Evolutionary conservation across 2,797 vertebrate species (phyloP).

Genomic region (Thalassophryne amazonica): DNA sequence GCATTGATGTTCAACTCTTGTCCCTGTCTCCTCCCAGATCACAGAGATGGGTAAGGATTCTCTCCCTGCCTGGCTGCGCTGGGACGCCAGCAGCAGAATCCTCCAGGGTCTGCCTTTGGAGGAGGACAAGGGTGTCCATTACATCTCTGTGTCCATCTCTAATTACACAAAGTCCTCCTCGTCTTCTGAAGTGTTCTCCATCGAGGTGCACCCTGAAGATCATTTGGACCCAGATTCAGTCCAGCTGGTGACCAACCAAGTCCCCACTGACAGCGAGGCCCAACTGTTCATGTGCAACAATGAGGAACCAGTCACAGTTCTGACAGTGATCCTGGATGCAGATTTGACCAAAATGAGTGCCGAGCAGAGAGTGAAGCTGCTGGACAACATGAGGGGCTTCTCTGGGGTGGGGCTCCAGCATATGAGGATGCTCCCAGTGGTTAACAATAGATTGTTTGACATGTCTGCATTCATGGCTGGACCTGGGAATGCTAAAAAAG

Average conservation of each 20-base stretch:
- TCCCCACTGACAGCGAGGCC: conserved; percentile 31
- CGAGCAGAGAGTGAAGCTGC: conserved; percentile 85
- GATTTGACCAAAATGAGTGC: conserved; percentile 97
- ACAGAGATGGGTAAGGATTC: conserved; percentile 86
- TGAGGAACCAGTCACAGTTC: conserved; percentile 89
- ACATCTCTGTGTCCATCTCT: conserved; percentile 84
- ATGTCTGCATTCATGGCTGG: conserved; percentile 99
- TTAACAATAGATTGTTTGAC: conserved; percentile 97
- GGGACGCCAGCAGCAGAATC: conserved; percentile 78
- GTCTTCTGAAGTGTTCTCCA: conserved; percentile 85
- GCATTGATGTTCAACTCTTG: too few relatives aligned
- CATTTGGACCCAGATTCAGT: conserved; percentile 81
- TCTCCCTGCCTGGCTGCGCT: conserved; percentile 91
- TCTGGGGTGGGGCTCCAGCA: conserved; percentile 85
- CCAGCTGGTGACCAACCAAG: conserved; percentile 66
- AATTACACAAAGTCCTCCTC: conserved; percentile 76
- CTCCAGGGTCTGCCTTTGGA: conserved; percentile 93
- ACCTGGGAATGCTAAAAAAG: conserved; percentile 97
- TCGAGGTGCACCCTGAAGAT: conserved; percentile 93
- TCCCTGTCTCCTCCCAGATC: conserved; percentile 72
- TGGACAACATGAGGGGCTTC: conserved; percentile 90
- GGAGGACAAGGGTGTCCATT: conserved; percentile 91
- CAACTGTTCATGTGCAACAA: conserved; percentile 79
- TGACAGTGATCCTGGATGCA: conserved; percentile 95
- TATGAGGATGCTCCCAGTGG: conserved; percentile 95